phyloP scores from a whole-genome alignment of 2,113 vertebrate genomes.

The Phalacrocorax aristotelis region DNA sequence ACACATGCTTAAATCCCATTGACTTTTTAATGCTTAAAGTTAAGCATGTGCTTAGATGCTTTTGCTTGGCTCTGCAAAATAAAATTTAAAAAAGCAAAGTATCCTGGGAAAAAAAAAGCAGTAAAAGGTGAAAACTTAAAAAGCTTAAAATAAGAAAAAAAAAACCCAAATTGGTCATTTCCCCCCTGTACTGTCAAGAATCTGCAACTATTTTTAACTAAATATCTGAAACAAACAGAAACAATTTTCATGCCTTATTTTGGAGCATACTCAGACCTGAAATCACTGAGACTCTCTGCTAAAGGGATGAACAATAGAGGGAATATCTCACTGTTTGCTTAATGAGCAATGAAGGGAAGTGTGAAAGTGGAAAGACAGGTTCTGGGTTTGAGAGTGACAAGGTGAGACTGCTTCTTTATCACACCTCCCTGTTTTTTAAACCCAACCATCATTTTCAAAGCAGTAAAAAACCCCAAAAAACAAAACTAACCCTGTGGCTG shows the following conservation, averaged over 20 bases:
- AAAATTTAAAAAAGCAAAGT: background rate
- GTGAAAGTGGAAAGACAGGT: conserved; percentile 71
- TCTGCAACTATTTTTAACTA: background rate
- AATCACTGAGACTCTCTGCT: conserved; percentile 12
- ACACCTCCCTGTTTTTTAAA: conserved; percentile 22
- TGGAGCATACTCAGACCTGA: conserved; percentile 10
- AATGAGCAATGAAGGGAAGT: conserved; percentile 68
- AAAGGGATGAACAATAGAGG: conserved; percentile 38
- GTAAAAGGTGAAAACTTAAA: background rate
- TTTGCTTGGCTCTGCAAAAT: conserved; percentile 1
- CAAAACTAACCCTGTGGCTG: background rate
- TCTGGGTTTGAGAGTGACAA: conserved; percentile 60
- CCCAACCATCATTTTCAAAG: conserved; percentile 4
- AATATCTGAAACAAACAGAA: conserved; percentile 46
- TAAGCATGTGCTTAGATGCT: conserved; percentile 54
- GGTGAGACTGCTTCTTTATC: conserved; percentile 61
- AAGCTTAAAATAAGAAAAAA: conserved; percentile 1
- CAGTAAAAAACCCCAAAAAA: background rate
- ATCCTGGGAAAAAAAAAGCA: background rate
- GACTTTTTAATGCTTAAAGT: conserved; percentile 68
- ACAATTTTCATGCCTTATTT: conserved; percentile 1
- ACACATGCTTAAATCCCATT: conserved; percentile 63
- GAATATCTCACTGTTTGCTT: conserved; percentile 68
- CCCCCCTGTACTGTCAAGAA: background rate
- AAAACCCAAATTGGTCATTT: background rate